Percentiles rank a stretch among this genome's conserved stretches.
Conservation (phyloP, 1,140 invertebrate species). For the Liolophura sinensis region DNA sequence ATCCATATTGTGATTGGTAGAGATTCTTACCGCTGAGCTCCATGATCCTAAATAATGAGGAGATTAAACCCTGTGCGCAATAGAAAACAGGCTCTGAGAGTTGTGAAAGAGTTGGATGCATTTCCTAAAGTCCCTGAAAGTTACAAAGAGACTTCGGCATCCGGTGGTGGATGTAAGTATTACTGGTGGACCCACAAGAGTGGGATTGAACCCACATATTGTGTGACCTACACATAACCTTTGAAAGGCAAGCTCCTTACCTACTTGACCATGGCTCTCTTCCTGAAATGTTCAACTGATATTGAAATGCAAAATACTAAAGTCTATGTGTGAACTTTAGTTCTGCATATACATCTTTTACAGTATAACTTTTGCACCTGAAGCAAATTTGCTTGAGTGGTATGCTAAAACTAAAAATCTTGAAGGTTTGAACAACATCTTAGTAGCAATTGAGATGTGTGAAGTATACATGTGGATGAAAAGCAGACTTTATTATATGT, state of each 20-base stretch:
- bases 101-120: constrained; percentile 83
- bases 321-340: no score
- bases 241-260: not conserved
- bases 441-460: no score
- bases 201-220: not conserved
- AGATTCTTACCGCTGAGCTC: not conserved
- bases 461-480: no score
- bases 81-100: constrained; percentile 62
- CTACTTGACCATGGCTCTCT: not conserved
- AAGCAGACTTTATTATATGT: no score
- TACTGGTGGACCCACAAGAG: not conserved
- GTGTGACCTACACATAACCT: not conserved
- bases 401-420: no score
- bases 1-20: no score
- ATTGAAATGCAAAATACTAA: no score
- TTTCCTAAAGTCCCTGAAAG: constrained; percentile 87
- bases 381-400: no score
- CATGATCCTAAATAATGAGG: constrained; percentile 25
- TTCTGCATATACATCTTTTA: no score
- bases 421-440: no score
- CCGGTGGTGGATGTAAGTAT: constrained; percentile 77
- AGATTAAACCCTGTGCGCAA: constrained; percentile 32
- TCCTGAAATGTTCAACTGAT: no score
- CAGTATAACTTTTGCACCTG: no score
- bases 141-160: constrained; percentile 78